Evolutionary conservation across 2,888 invertebrate genomes (phyloP).

Genomic region (Heliconius cydno): DNA sequence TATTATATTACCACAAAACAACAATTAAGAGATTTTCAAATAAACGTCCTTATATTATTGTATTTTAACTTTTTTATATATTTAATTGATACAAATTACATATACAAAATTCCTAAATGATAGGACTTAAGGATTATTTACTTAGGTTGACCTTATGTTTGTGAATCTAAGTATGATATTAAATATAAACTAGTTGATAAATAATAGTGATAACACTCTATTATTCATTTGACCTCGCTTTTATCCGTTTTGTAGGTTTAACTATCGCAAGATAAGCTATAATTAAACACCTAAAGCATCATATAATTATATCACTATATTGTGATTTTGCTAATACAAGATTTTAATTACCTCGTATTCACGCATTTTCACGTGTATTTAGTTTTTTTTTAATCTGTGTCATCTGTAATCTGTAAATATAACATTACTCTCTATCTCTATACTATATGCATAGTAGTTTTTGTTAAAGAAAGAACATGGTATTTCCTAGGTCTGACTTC

Average conservation of each 20-base stretch:
- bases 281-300: background rate
- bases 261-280: conserved; percentile 1
- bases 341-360: background rate
- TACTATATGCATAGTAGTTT: too few species aligned
- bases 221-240: conserved; percentile 12
- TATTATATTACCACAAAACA: too few species aligned
- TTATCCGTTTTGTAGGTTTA: conserved; percentile 7
- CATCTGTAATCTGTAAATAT: background rate
- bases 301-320: background rate
- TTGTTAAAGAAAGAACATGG: too few species aligned
- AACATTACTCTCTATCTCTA: background rate
- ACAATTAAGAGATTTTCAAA: background rate
- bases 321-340: background rate
- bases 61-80: background rate
- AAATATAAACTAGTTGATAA: conserved; percentile 6
- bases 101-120: background rate
- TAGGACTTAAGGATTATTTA: background rate
- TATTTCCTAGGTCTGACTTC: too few species aligned
- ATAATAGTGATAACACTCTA: background rate
- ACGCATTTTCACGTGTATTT: background rate
- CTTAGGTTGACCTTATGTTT: conserved; percentile 2
- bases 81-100: background rate
- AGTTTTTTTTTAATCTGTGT: too few species aligned
- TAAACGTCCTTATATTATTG: background rate
- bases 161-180: conserved; percentile 4